Conservation (phyloP, 1,140 invertebrate genomes). For the Scaptomyza hsui region DNA sequence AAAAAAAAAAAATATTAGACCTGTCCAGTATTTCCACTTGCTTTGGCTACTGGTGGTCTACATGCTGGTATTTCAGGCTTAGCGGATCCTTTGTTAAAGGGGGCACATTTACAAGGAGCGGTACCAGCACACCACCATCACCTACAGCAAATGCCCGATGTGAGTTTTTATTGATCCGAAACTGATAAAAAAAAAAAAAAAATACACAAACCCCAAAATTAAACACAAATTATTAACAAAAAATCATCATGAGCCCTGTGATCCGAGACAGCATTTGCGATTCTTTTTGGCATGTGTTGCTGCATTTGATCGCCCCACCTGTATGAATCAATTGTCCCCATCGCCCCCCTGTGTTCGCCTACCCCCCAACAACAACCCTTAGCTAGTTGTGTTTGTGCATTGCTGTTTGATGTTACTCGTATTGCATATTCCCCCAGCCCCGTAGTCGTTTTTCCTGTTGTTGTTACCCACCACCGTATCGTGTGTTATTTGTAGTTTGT, state of each 20-base stretch:
- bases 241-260: not conserved
- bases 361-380: conserved; percentile 16
- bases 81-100: conserved; percentile 90
- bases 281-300: conserved; percentile 45
- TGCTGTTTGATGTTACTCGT: conserved; percentile 56
- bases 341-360: not conserved
- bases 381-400: conserved; percentile 51
- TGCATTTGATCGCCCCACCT: conserved; percentile 13
- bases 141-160: conserved; percentile 85
- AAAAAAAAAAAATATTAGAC: conserved; percentile 63
- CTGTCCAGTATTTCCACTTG: conserved; percentile 84
- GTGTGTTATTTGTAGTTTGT: conserved; percentile 57
- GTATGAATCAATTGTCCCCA: conserved; percentile 14
- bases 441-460: conserved; percentile 12
- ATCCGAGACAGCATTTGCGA: conserved; percentile 43
- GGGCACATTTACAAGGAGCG: conserved; percentile 91
- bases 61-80: conserved; percentile 87
- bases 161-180: conserved; percentile 80
- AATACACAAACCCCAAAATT: conserved; percentile 25
- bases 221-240: conserved; percentile 5
- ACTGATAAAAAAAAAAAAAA: conserved; percentile 36
- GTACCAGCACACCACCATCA: conserved; percentile 91
- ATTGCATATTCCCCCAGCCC: conserved; percentile 22
- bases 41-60: conserved; percentile 83
- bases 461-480: not conserved